Evolutionary conservation across 2,113 vertebrate genomes (phyloP), one percentile per base, ranked within the genome.

Genomic region (Leuciscus idus): DNA sequence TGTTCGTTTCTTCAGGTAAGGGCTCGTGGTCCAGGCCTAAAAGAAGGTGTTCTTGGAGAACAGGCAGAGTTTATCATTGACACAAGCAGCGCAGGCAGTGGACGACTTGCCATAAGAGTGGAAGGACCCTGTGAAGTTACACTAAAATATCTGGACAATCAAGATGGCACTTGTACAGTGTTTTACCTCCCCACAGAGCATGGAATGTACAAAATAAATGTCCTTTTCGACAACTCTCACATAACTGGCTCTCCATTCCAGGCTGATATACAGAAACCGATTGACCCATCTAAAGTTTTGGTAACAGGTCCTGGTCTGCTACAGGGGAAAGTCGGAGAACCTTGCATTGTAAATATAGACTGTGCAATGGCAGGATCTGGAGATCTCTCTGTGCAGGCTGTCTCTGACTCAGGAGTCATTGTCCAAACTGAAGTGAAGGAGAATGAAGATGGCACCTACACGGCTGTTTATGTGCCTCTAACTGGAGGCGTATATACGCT

Each of bases 171-270:
- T 91, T 95, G 92, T 86, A 92, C 90, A 0, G 95, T 92, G 64
- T 96, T 94, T 61, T 96, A 96, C 84, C 93, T 96, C 48, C 96
- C 96, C 52, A 93, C 93, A 57, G 96, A 96, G 79, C 95, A 96
- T 89, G 96, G 96, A 0, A 70, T 95, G 0, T 94, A 96, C 0
- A 55, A 92, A 0, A 89, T 97, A 0, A 95, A 96, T 2, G 86
- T 97, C 64, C 95, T 93, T 86, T 97, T 97, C 0, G 95, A 96
- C 50, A 95, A 94, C 61, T 92, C 95, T 83, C 95, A 96, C 0
- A 86, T 96, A 59, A 95, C 94, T 0, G 96, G 96, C 21, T 96
- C 95, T 79, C 96, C 96, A 4, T 97, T 93, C 26, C 91, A 90
- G 0, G 89, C 95, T 83, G 95, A 95, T 88, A 95, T 96, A 88